Conservation (phyloP, 2,113 vertebrate genomes). For the Candoia aspera region DNA sequence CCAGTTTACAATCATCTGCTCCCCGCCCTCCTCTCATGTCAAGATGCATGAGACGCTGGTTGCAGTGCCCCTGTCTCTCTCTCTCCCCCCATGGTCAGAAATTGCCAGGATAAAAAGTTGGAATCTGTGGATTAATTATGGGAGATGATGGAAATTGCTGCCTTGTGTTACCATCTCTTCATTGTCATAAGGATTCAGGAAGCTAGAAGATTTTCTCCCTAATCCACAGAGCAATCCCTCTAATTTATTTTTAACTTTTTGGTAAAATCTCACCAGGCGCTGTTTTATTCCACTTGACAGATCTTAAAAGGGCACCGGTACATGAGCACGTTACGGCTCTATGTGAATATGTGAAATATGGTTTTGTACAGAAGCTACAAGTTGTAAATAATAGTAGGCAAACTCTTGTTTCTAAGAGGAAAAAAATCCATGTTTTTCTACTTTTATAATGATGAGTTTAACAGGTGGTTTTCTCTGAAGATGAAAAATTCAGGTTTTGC, state of each 20-base stretch:
- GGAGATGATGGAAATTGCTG: slow-evolving; percentile 6
- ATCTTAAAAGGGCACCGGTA: not conserved
- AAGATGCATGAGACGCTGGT: slow-evolving; percentile 9
- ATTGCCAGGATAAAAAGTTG: slow-evolving; percentile 14
- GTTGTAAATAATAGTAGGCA: slow-evolving; percentile 39
- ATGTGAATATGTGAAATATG: slow-evolving; percentile 56
- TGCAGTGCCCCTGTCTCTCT: not conserved
- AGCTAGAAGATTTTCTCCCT: slow-evolving; percentile 7
- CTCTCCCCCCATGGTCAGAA: slow-evolving; percentile 15
- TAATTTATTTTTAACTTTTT: not conserved
- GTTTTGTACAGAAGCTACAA: slow-evolving; percentile 33
- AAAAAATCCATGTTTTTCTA: slow-evolving; percentile 63
- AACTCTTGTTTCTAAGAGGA: slow-evolving; percentile 61
- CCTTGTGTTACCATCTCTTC: not conserved
- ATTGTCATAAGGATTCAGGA: slow-evolving; percentile 8
- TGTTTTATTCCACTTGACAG: not conserved
- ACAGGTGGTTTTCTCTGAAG: slow-evolving; percentile 29
- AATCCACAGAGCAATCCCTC: not conserved
- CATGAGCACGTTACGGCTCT: not conserved
- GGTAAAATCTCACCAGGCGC: not conserved
- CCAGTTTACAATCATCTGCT: slow-evolving; percentile 1
- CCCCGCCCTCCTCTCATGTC: slow-evolving; percentile 6
- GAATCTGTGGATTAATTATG: not conserved
- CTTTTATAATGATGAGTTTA: slow-evolving; percentile 57
- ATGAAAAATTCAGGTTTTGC: slow-evolving; percentile 21